Base-by-base conservation (phyloP, 2,888 invertebrate species). In the Saturnia japonica region DNA sequence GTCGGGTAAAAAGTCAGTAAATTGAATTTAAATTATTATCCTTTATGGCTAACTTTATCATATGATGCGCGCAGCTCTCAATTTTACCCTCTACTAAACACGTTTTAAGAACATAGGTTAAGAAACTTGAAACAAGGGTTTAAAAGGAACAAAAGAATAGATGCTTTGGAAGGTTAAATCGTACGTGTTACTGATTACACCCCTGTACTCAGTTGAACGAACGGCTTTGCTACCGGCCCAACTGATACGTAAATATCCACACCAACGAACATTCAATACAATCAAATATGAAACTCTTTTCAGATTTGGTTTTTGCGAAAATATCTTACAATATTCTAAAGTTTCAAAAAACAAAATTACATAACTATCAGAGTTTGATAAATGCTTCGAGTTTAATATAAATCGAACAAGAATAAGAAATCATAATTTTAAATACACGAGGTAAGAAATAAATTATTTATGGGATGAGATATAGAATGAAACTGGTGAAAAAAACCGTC, bases 161-260 rank as follows among this genome's bases (percentile, higher is more conserved):
- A 19, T 47, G 28, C 0, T 22, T 12, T 54, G 57, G 28, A 3
- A 4, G 14, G 28, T 6, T 60, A 60, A 60, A 28, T 6, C 14
- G 2, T 3, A 60, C 57, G 28, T 12, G 11, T 22, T 9, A 14
- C 40, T 54, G 34, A 54, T 22, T 68, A 47, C 68, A 28, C 19
- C 28, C 47, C 68, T 43, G 68, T 22, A 16, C 11, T 12, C 16
- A 1, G 45, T 68, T 11, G 19, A 19, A 14, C 16, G 28, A 67
- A 47, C 16, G 28, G 6, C 47, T 47, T 68, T 68, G 16, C 34
- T 28, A 8, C 47, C 14, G 47, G 34, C 28, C 45, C 19, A 43
- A 47, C 25, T 68, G 54, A 40, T 51, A 54, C 54, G 54, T 28
- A 42, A 54, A 68, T 68, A 68, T 68, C 9, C 54, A 68, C 54